phyloP scores from a whole-genome alignment of 2,797 vertebrate genomes.

The Micrastur ruficollis region DNA sequence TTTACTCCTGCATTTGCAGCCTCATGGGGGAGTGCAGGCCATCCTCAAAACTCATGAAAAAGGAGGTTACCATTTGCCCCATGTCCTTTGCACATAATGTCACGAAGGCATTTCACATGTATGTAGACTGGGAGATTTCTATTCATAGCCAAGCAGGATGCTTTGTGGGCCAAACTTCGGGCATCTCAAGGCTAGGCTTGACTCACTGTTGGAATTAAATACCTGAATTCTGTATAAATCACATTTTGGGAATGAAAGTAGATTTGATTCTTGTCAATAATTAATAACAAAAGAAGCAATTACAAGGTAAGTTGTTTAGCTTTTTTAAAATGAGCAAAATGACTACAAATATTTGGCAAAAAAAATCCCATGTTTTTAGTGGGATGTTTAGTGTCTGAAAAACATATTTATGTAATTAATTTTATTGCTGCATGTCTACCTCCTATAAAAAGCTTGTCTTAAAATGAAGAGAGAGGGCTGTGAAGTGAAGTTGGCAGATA shows the following conservation, averaged over 20 bases:
- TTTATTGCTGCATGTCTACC: neutral
- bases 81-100: neutral
- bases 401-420: neutral
- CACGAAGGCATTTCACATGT: neutral
- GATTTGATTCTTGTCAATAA: neutral
- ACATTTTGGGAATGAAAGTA: neutral
- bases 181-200: neutral
- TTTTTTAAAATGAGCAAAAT: neutral
- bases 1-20: neutral
- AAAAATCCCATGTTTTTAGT: neutral
- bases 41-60: neutral
- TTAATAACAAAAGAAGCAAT: neutral
- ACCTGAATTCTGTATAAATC: neutral
- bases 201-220: neutral
- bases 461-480: neutral
- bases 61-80: neutral
- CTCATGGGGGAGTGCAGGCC: neutral
- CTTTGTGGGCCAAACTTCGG: neutral
- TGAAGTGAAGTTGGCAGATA: neutral
- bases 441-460: neutral
- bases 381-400: neutral
- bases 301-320: conserved; percentile 9
- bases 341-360: neutral
- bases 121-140: neutral
- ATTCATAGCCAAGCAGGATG: neutral